A percentile compares a stretch with the other conserved stretches of the same genome.
Evolutionary conservation across 2,888 invertebrate genomes (phyloP).

Genomic region (Pediacus dermestoides): DNA sequence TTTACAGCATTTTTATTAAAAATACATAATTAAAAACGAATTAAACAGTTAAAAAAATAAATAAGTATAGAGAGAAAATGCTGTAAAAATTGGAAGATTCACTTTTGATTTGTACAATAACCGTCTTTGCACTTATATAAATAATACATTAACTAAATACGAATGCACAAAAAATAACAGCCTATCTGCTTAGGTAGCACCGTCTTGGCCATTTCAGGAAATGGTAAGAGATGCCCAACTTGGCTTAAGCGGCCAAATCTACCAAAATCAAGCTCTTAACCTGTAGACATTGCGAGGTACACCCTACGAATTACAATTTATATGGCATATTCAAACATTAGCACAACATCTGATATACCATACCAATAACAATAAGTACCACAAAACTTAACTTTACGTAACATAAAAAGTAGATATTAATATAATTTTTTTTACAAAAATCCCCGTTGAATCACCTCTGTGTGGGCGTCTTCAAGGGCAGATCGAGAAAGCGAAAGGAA

Average conservation of each 20-base stretch:
- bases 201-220: constrained; percentile 46
- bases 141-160: constrained; percentile 29
- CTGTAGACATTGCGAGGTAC: constrained; percentile 42
- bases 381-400: constrained; percentile 15
- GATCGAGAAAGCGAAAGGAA: constrained; percentile 30
- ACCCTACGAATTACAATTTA: constrained; percentile 34
- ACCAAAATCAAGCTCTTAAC: constrained; percentile 34
- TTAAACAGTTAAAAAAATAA: constrained; percentile 20
- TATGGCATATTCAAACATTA: constrained; percentile 29
- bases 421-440: too few species aligned
- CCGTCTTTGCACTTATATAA: constrained; percentile 39
- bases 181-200: constrained; percentile 40
- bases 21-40: constrained; percentile 16
- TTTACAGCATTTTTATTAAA: constrained; percentile 16
- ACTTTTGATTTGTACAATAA: constrained; percentile 23
- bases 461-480: constrained; percentile 10
- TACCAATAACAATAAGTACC: constrained; percentile 9
- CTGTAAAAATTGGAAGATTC: constrained; percentile 16
- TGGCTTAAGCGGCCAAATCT: constrained; percentile 40
- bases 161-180: constrained; percentile 47
- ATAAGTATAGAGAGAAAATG: constrained; percentile 24
- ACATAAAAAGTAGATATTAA: neutral
- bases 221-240: constrained; percentile 45
- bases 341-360: constrained; percentile 32
- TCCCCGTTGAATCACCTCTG: constrained; percentile 8